These are phyloP conservation scores for Pharmacophagus antenor DNA, from an alignment of 2,888 invertebrate species.

Conservation along the genomic window DNA sequence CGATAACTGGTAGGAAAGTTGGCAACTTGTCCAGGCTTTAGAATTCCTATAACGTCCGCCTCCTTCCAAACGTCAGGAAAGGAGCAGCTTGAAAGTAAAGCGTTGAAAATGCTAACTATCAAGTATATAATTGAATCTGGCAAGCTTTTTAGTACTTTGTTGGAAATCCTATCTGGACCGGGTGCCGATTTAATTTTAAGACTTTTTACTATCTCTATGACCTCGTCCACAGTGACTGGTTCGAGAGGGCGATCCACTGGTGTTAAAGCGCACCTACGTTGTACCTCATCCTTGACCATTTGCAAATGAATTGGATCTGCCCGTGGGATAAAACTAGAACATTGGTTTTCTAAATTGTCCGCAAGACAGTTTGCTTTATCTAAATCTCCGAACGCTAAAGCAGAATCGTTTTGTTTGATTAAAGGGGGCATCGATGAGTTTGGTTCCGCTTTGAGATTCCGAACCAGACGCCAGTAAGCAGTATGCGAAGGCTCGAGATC, in stretches of 20 bases:
- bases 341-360: neutral
- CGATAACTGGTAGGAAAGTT: neutral
- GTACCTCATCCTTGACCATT: neutral
- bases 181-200: conserved; percentile 23
- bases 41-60: conserved; percentile 24
- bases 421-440: neutral
- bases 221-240: neutral
- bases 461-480: neutral
- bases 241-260: neutral
- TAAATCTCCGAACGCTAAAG: neutral
- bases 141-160: conserved; percentile 15
- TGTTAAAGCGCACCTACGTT: neutral
- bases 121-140: conserved; percentile 4
- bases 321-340: neutral
- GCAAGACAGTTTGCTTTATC: neutral
- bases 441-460: neutral
- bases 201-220: neutral
- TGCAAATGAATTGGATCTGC: neutral
- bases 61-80: conserved; percentile 31
- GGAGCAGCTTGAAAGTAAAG: conserved; percentile 15
- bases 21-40: neutral
- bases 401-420: neutral
- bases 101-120: conserved; percentile 24
- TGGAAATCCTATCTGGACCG: conserved; percentile 28
- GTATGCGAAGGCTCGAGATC: neutral